A percentile compares a stretch with the other conserved stretches of the same genome.
Conservation (phyloP, 2,797 vertebrate genomes). For the Eulemur coronatus region DNA sequence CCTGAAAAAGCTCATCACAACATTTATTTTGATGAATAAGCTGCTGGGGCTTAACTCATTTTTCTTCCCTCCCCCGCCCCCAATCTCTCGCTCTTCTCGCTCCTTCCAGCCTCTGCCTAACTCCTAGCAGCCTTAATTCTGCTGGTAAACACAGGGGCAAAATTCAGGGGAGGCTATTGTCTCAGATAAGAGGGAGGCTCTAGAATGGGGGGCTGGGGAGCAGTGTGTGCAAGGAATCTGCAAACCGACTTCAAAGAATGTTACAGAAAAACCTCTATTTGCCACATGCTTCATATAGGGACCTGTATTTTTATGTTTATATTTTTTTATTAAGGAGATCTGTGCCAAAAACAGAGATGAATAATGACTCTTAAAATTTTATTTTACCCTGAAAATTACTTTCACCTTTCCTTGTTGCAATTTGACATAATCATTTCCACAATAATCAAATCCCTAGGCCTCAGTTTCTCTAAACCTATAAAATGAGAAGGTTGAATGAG, state of each 20-base stretch:
- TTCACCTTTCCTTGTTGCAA: slow-evolving; percentile 66
- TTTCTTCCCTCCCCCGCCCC: neutral
- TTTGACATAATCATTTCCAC: slow-evolving; percentile 67
- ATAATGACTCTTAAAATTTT: slow-evolving; percentile 65
- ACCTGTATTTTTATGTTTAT: slow-evolving; percentile 45
- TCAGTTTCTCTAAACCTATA: slow-evolving; percentile 67
- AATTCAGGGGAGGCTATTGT: neutral
- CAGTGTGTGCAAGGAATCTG: neutral
- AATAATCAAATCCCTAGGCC: slow-evolving; percentile 62
- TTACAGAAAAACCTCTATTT: neutral
- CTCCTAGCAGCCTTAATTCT: neutral
- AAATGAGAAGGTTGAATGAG: slow-evolving; percentile 28
- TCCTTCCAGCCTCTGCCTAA: neutral
- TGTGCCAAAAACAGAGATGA: slow-evolving; percentile 29
- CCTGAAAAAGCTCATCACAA: neutral
- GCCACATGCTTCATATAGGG: neutral
- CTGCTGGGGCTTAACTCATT: slow-evolving; percentile 31
- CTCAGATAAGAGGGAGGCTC: neutral
- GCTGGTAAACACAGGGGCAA: neutral
- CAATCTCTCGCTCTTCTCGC: neutral
- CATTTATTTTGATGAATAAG: slow-evolving; percentile 70
- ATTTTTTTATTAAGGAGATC: slow-evolving; percentile 37
- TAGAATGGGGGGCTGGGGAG: neutral
- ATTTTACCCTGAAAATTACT: slow-evolving; percentile 71
- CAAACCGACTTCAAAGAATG: neutral